Percentiles rank a stretch among this genome's conserved stretches.
Conservation (phyloP, 2,113 vertebrate genomes). For the Phasianus colchicus region DNA sequence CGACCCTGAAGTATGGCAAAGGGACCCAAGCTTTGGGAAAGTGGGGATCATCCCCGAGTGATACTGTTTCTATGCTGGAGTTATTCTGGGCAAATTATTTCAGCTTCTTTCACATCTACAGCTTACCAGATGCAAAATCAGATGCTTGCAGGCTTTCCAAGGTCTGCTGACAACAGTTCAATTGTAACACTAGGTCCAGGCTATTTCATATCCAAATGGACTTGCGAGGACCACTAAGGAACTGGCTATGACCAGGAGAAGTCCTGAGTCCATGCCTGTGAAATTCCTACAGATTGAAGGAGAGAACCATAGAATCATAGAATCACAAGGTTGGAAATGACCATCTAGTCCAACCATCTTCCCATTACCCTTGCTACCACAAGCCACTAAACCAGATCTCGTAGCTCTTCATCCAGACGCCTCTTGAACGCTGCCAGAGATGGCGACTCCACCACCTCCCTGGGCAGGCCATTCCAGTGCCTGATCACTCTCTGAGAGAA, state of each 20-base stretch:
- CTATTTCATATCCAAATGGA: background rate
- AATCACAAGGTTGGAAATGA: too few relatives aligned
- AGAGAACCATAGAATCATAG: background rate
- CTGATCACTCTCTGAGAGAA: too few relatives aligned
- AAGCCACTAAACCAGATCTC: too few relatives aligned
- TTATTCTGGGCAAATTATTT: background rate
- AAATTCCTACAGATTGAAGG: background rate
- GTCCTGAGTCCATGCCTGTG: background rate
- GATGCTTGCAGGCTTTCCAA: accelerated
- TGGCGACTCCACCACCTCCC: too few relatives aligned
- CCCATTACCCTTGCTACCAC: too few relatives aligned
- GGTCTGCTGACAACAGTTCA: background rate
- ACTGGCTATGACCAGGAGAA: background rate
- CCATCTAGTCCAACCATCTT: too few relatives aligned
- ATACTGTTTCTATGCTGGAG: background rate
- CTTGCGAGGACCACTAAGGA: background rate
- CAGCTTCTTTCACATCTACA: background rate
- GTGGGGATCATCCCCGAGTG: background rate
- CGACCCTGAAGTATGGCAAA: background rate
- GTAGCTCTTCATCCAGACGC: too few relatives aligned
- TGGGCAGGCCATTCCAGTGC: too few relatives aligned
- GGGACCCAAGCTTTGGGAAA: background rate
- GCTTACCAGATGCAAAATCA: background rate
- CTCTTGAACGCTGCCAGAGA: too few relatives aligned
- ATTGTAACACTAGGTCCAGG: background rate